A percentile compares a stretch with the other conserved stretches of the same genome.
Evolutionary conservation across 2,888 invertebrate genomes (phyloP).

Genomic region (Chalcosyrphus nemorum): DNA sequence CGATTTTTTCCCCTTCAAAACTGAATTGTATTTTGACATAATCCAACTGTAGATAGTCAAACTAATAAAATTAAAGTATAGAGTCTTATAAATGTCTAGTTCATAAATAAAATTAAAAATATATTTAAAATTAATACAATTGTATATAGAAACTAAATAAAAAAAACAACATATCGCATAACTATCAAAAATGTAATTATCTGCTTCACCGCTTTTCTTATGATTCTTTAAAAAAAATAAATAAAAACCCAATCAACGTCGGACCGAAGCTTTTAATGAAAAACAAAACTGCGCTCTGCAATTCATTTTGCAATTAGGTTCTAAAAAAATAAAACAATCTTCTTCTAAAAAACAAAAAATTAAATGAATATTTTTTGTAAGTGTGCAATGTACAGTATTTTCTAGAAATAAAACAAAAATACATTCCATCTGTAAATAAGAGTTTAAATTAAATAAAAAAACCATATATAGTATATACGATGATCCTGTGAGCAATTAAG

Average conservation of each 20-base stretch:
- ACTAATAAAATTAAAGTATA: slow-evolving; percentile 9
- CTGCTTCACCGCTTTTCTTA: slow-evolving; percentile 57
- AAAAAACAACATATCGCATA: slow-evolving; percentile 23
- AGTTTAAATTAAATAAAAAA: neutral
- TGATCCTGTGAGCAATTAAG: slow-evolving; percentile 17
- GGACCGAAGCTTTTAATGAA: neutral
- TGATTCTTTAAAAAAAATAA: too few relatives aligned
- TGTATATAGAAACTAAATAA: slow-evolving; percentile 36
- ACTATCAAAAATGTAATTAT: slow-evolving; percentile 16
- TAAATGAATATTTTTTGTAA: neutral
- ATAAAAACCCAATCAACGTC: neutral
- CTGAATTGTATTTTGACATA: slow-evolving; percentile 51
- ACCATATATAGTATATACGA: slow-evolving; percentile 7
- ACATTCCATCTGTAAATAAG: slow-evolving; percentile 29
- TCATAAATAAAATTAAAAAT: slow-evolving; percentile 7
- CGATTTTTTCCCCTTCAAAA: slow-evolving; percentile 15
- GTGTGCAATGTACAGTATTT: slow-evolving; percentile 12
- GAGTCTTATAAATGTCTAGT: slow-evolving; percentile 30
- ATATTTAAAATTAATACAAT: neutral
- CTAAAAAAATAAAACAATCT: neutral
- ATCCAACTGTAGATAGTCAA: slow-evolving; percentile 62
- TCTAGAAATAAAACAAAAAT: neutral
- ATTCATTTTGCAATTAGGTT: neutral
- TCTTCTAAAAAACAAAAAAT: neutral
- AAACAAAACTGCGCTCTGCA: neutral